Percentiles rank a stretch among this genome's conserved stretches.
Conservation (phyloP, 2,888 invertebrate genomes). For the Panopea generosa region DNA sequence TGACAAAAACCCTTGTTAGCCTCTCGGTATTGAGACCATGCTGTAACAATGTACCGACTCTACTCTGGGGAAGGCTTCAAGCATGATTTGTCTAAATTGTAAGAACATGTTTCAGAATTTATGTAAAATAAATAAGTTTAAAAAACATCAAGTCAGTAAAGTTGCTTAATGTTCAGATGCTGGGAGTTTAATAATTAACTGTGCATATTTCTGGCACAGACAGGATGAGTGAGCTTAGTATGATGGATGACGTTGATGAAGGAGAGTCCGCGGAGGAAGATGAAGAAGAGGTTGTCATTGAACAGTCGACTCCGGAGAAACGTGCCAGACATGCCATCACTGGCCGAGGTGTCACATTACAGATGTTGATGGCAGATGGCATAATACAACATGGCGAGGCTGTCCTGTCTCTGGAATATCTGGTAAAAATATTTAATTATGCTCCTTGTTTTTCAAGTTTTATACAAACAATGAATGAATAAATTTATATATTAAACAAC, state of each 20-base stretch:
- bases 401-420: constrained; percentile 95
- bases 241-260: constrained; percentile 36
- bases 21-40: too few relatives aligned
- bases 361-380: constrained; percentile 94
- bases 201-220: too few relatives aligned
- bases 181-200: too few relatives aligned
- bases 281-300: constrained; percentile 64
- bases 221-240: constrained; percentile 1
- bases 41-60: too few relatives aligned
- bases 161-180: too few relatives aligned
- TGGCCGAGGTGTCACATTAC: constrained; percentile 90
- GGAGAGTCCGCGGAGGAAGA: constrained; percentile 69
- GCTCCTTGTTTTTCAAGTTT: constrained; percentile 51
- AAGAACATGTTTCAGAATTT: too few relatives aligned
- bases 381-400: constrained; percentile 93
- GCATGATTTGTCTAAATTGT: too few relatives aligned
- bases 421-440: too few relatives aligned
- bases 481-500: background rate
- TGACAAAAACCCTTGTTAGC: too few relatives aligned
- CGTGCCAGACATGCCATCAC: constrained; percentile 72
- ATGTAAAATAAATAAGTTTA: too few relatives aligned
- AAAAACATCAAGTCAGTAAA: too few relatives aligned
- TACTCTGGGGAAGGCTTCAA: too few relatives aligned
- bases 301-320: constrained; percentile 63
- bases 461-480: background rate